These are phyloP conservation scores for Pseudopipra pipra DNA, from an alignment of 2,113 vertebrate species.

Conservation along the genomic window DNA sequence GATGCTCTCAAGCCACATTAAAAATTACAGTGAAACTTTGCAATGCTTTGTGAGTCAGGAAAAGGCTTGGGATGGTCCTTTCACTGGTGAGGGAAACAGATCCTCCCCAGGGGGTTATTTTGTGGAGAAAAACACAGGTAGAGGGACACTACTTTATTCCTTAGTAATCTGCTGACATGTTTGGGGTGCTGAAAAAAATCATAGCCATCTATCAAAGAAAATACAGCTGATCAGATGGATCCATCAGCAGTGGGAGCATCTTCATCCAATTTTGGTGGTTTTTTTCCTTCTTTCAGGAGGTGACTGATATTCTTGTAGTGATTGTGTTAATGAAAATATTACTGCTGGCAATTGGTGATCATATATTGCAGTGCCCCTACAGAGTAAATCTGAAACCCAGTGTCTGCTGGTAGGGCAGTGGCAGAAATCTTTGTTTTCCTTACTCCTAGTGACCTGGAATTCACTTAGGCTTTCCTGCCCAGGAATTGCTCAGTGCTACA, in stretches of 20 bases:
- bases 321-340: background rate
- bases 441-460: background rate
- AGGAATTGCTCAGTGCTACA: background rate
- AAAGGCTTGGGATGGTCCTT: background rate
- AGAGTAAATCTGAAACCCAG: background rate
- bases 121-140: background rate
- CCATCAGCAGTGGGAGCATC: background rate
- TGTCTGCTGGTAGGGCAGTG: accelerated
- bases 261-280: background rate
- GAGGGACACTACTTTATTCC: background rate
- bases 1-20: background rate
- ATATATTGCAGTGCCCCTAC: too few species aligned
- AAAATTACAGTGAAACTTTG: background rate
- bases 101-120: background rate
- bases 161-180: background rate
- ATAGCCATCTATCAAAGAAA: background rate
- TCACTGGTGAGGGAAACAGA: too few species aligned
- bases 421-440: background rate
- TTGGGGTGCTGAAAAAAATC: background rate
- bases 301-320: background rate
- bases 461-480: background rate
- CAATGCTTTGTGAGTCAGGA: background rate
- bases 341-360: background rate
- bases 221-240: too few species aligned
- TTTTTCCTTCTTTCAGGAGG: background rate